Base-by-base conservation (phyloP, 2,113 vertebrate species). In the Vidua macroura region DNA sequence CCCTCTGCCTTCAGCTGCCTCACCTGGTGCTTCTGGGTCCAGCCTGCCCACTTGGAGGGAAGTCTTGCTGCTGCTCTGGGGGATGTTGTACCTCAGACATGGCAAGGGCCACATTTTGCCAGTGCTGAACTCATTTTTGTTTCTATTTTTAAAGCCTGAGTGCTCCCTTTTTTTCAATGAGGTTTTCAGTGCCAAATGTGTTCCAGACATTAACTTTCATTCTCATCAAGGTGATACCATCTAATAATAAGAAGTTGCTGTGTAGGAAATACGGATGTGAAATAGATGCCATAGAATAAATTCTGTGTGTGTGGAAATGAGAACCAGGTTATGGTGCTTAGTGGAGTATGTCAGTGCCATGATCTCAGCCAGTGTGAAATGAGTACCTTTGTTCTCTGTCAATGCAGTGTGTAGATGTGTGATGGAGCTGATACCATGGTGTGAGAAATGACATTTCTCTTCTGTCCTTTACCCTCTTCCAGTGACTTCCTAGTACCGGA, bases 401-500 rank as follows among this genome's bases (percentile, higher is more conserved):
- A 58, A 75, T 84, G 79, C 76, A 44, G 62, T 53, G 12, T 74
- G 77, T 69, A 58, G 82, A 52, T 94, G 82, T 96, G 68, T 78
- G 79, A 31, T 92, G 90, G 73, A 69, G 78, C 46, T 93, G 94
- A 31, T 94, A 1, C 19, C 83, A 31, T 74, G 70, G 70, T 73
- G 93, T 95, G 95, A 95, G 95, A 85, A 95, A 94, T 98, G 97
- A 98, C 94, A 70, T 90, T 92, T 95, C 41, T 97, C 64, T 97
- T 97, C 80, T 97, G 92, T 96, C 90, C 96, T 97, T 97, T 98
- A 70, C 91, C 92, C 93, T 97, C 92, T 92, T 97, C 63, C 97
- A 99, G 99, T 99, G 99, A 99, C 99, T 99, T 99, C 98, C 98
- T 99, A 99, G 98, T 99, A 97, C 99, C 99, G 98, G 99, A 99